A percentile compares a stretch with the other conserved stretches of the same genome.
Conservation (phyloP, 2,113 vertebrate species). For the Butorides virescens region DNA sequence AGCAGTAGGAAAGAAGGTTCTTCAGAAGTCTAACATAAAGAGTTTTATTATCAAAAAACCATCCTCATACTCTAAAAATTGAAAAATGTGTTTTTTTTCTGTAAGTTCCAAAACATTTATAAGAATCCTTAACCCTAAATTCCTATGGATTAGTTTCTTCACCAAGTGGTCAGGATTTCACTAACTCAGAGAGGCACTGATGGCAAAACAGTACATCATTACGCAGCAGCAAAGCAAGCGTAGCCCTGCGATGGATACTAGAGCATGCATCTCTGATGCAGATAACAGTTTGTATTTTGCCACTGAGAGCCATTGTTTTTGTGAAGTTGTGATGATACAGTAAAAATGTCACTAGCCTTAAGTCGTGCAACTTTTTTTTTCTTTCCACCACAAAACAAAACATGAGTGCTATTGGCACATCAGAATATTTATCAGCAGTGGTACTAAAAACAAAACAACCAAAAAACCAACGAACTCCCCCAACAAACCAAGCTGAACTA, state of each 20-base stretch:
- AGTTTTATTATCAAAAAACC: background rate
- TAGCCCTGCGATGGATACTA: background rate
- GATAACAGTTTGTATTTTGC: background rate
- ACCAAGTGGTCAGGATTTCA: background rate
- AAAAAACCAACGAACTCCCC: rapidly evolving
- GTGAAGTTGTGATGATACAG: background rate
- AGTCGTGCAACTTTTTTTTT: rapidly evolving
- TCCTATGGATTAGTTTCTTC: background rate
- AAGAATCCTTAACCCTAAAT: background rate
- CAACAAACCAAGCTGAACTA: background rate
- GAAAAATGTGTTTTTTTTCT: background rate
- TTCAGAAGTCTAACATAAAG: background rate
- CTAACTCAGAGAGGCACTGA: background rate
- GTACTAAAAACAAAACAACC: background rate
- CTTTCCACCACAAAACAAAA: background rate
- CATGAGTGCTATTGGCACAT: background rate
- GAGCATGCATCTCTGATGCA: background rate
- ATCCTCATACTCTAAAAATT: background rate
- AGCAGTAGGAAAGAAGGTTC: background rate
- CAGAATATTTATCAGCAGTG: background rate
- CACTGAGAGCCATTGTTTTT: background rate
- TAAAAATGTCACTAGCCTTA: background rate
- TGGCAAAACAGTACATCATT: background rate
- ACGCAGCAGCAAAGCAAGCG: background rate
- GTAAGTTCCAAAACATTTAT: background rate